A percentile compares a stretch with the other conserved stretches of the same genome.
Evolutionary conservation across 1,140 invertebrate species (phyloP).

Genomic region (Rhizoglyphus robini): DNA sequence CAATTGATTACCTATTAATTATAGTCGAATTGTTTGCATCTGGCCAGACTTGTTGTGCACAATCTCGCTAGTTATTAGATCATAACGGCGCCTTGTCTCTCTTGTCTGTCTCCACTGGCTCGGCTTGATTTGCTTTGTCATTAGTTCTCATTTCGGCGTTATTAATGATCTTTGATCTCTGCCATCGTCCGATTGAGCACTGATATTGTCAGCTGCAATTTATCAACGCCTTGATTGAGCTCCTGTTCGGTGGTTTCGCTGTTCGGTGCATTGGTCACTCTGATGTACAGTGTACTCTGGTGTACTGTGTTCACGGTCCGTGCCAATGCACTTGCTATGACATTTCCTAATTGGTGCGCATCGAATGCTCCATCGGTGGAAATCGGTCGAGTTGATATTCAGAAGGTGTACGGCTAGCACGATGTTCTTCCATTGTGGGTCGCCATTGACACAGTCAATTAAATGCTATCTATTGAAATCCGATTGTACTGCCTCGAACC

Average conservation of each 20-base stretch:
- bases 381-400: background rate
- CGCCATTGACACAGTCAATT: no score
- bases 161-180: conserved; percentile 14
- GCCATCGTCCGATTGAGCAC: background rate
- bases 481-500: no score
- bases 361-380: no score
- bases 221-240: conserved; percentile 6
- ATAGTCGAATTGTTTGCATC: conserved; percentile 8
- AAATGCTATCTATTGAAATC: no score
- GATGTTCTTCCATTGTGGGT: background rate
- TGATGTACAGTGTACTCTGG: no score
- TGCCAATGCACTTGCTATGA: no score
- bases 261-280: no score
- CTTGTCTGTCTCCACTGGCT: background rate
- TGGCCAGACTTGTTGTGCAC: conserved; percentile 3
- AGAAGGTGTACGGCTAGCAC: conserved; percentile 3
- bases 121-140: conserved; percentile 2
- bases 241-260: background rate
- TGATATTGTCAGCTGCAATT: conserved; percentile 9
- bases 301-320: no score
- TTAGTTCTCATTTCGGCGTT: background rate
- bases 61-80: background rate
- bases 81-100: background rate
- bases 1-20: conserved; percentile 15
- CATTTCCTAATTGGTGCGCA: no score